Evolutionary conservation across 1,140 invertebrate genomes (phyloP), one percentile per base, ranked within the genome.

Genomic region (Pseudobourletiella spinata): DNA sequence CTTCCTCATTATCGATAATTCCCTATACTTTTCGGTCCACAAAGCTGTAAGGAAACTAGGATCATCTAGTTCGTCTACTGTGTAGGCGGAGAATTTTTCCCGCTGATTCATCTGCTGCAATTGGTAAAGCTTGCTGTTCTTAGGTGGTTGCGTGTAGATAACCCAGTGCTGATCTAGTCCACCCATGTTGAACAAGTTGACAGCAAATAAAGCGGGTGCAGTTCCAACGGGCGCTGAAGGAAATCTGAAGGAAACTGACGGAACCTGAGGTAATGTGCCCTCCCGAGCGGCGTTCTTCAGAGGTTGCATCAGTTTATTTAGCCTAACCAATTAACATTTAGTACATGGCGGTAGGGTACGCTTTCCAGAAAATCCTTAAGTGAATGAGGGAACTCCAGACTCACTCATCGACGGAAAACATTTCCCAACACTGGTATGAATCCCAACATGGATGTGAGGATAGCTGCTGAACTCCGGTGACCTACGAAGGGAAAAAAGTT

Each of bases 271-370:
- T 6, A 61, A 14, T 6, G 50, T 29, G 8, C 43, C 55, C 32
- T 57, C 55, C n/a, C 29, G 39, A 1, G 60, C 54, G 3, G 32
- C 16, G 18, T 57, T 25, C 14, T 20, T 6, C 1, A 57, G 28
- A 26, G 60, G 60, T 11, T n/a, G 18, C n/a, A 62, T 29, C 11
- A 57, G 35, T 3, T 62, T 24, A 28, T 62, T 62, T 29, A 57
- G 11, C 20, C 52, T 62, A 26, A 28, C 32, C n/a, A 39, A 39
- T 39, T 39, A 39, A n/a, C 32, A 11, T 39, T n/a, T n/a, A 39
- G 32, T 39, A n/a, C n/a, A n/a, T n/a, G n/a, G n/a, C n/a, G n/a
- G n/a, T n/a, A n/a, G n/a, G n/a, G n/a, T n/a, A n/a, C n/a, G n/a
- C n/a, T n/a, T n/a, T n/a, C n/a, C n/a, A n/a, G n/a, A n/a, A n/a